Evolutionary conservation across 2,888 invertebrate species (phyloP).

Genomic region (Andricus curvator): DNA sequence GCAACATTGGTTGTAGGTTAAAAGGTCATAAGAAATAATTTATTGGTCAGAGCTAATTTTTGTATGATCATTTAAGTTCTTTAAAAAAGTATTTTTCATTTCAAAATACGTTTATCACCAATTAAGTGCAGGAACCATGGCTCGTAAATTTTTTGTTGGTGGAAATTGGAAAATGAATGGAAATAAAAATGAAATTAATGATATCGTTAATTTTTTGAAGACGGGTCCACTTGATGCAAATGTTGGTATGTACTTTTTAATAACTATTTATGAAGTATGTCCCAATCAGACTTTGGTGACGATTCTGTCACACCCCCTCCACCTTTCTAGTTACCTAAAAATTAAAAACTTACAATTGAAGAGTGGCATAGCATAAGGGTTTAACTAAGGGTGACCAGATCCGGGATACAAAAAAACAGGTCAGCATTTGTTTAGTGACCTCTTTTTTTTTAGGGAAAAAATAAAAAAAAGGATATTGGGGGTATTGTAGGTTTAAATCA

Average conservation of each 20-base stretch:
- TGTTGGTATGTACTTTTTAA: constrained; percentile 82
- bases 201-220: constrained; percentile 88
- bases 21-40: constrained; percentile 45
- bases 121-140: constrained; percentile 78
- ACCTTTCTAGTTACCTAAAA: too few species aligned
- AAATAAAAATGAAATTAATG: constrained; percentile 88
- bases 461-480: too few species aligned
- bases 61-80: too few species aligned
- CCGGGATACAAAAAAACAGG: too few species aligned
- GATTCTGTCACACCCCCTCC: too few species aligned
- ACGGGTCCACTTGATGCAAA: constrained; percentile 88
- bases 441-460: too few species aligned
- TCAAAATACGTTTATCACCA: constrained; percentile 43
- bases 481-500: too few species aligned
- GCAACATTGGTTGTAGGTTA: constrained; percentile 47
- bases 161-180: constrained; percentile 99
- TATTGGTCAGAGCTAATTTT: background rate
- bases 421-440: too few species aligned
- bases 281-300: background rate
- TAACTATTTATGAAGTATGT: constrained; percentile 16
- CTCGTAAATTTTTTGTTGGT: constrained; percentile 97
- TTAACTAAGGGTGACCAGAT: too few species aligned
- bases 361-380: too few species aligned
- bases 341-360: too few species aligned
- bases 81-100: background rate